Base-by-base conservation (phyloP, 2,888 invertebrate species). In the Peribatodes rhomboidaria region DNA sequence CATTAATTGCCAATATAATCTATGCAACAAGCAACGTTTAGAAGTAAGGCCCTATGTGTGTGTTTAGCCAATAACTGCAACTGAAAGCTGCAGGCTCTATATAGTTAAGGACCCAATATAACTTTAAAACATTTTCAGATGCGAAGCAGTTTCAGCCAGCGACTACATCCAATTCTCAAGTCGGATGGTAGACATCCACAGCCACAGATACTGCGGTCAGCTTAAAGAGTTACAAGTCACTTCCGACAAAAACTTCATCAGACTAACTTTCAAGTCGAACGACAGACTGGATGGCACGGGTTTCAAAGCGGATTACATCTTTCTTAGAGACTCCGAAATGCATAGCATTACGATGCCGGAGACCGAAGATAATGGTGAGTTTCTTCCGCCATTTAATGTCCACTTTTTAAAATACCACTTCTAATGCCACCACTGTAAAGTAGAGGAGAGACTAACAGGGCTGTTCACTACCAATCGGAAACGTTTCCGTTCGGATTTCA, bases 121-220 rank as follows among this genome's bases (percentile, higher is more conserved):
- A n/a, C 6, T 8, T 16, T 6, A 16, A 20, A 46, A 47, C 11
- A 14, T 49, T 31, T 49, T 31, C 91, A 99, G 99, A 63, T 99
- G 99, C 84, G 97, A 97, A 79, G 96, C 96, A 52, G 94, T 96
- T 57, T 97, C 98, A 4, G 97, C 98, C 18, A 99, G 98, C 79
- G 99, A 99, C 89, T 99, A 97, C 90, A 96, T 99, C 9, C 98
- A 98, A 83, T 98, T 99, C 87, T 98, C 98, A 20, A 99, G 98
- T 92, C 98, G 97, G 86, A 95, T 97, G 94, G 95, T 97, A 37
- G 95, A 96, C 58, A 97, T 98, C 82, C 94, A 97, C 70, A 97
- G 97, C 85, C 94, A 95, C 14, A 94, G 98, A 69, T 96, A 97
- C 82, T 99, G 99, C 85, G 99, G 99, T 1, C 96, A 96, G 76